phyloP scores from a whole-genome alignment of 2,888 invertebrate genomes.

The Cyaniris semiargus region DNA sequence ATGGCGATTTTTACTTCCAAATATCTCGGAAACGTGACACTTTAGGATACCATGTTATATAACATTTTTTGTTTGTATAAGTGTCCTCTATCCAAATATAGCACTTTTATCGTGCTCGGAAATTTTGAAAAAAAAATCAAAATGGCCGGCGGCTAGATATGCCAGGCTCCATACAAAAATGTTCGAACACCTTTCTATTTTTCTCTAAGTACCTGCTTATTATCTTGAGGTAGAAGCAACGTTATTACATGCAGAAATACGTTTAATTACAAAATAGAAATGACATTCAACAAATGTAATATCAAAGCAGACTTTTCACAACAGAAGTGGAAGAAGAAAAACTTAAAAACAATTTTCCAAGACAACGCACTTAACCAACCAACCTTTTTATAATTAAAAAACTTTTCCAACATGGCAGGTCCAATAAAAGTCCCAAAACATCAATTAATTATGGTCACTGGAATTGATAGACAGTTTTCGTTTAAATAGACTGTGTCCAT shows the following conservation, averaged over 20 bases:
- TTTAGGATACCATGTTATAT: too few species aligned
- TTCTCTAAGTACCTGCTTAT: neutral
- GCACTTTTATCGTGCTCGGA: too few species aligned
- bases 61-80: too few species aligned
- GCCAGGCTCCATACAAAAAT: too few species aligned
- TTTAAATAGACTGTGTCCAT: neutral
- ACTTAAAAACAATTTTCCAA: neutral
- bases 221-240: neutral
- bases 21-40: too few species aligned
- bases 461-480: neutral
- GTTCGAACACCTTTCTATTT: neutral
- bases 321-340: neutral
- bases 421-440: neutral
- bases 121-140: too few species aligned
- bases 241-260: neutral
- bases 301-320: neutral
- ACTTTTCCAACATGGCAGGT: neutral
- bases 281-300: neutral
- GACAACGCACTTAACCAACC: neutral
- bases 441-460: neutral
- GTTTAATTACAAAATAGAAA: neutral
- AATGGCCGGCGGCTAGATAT: too few species aligned
- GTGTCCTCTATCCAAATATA: too few species aligned
- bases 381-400: slow-evolving; percentile 4
- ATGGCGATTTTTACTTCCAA: too few species aligned